Evolutionary conservation across 2,113 vertebrate species (phyloP).

Genomic region (Zosterops borbonicus): DNA sequence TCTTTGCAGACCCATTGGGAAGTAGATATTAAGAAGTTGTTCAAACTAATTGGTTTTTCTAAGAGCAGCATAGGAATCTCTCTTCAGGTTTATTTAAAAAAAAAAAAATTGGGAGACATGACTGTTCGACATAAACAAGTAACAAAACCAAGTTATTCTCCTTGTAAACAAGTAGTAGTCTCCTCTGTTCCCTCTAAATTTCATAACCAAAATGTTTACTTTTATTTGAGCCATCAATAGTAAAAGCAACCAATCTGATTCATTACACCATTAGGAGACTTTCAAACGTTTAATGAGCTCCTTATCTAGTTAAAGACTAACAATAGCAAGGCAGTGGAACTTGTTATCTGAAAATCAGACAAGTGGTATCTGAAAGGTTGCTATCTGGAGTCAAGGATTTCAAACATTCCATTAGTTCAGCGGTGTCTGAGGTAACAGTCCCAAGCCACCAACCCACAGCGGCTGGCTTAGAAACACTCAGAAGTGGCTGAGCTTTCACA

Average conservation of each 20-base stretch:
- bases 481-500: neutral
- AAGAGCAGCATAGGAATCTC: neutral
- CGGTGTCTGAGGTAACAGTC: neutral
- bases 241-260: neutral
- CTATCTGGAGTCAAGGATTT: neutral
- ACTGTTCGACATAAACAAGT: neutral
- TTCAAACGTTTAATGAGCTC: neutral
- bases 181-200: neutral
- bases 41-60: neutral
- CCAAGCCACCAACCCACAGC: neutral
- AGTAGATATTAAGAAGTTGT: neutral
- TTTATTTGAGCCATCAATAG: neutral
- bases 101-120: neutral
- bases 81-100: neutral
- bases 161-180: neutral
- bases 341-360: conserved; percentile 19
- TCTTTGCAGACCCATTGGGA: neutral
- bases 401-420: neutral
- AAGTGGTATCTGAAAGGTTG: neutral
- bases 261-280: neutral
- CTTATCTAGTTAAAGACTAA: conserved; percentile 5
- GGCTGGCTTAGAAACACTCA: neutral
- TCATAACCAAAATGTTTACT: neutral
- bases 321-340: neutral
- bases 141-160: neutral